These are phyloP conservation scores for Ptychodera flava DNA, from an alignment of 35 echinoderm and acorn worm species.

Conservation along the genomic window DNA sequence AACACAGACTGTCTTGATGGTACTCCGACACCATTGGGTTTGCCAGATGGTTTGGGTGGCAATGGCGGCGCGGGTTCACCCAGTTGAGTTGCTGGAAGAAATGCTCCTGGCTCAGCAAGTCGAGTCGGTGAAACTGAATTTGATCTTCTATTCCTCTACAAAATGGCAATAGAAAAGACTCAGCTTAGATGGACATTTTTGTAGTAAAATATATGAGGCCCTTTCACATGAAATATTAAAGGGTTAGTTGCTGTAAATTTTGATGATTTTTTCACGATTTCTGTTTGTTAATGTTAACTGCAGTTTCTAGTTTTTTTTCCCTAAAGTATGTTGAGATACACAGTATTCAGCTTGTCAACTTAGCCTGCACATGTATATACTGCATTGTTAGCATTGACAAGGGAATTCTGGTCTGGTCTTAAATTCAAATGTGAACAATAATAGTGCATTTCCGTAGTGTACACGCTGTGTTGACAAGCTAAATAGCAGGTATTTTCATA, in stretches of 20 bases:
- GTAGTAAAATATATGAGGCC: neutral
- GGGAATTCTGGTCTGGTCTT: too few relatives aligned
- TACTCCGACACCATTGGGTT: neutral
- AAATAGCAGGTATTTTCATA: too few relatives aligned
- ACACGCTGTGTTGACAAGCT: too few relatives aligned
- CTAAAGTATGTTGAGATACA: neutral
- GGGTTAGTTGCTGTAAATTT: neutral
- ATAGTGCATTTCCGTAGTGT: too few relatives aligned
- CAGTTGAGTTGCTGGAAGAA: too few relatives aligned
- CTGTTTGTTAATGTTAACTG: neutral
- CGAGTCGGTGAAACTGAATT: neutral
- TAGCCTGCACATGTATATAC: too few relatives aligned
- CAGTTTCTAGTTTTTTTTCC: neutral
- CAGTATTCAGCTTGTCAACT: too few relatives aligned
- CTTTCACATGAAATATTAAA: too few relatives aligned
- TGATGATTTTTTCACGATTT: neutral
- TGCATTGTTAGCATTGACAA: too few relatives aligned
- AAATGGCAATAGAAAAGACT: neutral
- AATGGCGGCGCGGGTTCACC: neutral
- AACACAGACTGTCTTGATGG: neutral
- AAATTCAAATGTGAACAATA: too few relatives aligned
- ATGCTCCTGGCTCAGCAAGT: neutral
- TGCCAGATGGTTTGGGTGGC: neutral
- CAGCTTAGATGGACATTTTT: neutral
- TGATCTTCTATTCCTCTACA: neutral